A percentile compares a stretch with the other conserved stretches of the same genome.
These are phyloP conservation scores for Polypterus senegalus DNA, from an alignment of 2,113 vertebrate genomes.

Conservation along the genomic window DNA sequence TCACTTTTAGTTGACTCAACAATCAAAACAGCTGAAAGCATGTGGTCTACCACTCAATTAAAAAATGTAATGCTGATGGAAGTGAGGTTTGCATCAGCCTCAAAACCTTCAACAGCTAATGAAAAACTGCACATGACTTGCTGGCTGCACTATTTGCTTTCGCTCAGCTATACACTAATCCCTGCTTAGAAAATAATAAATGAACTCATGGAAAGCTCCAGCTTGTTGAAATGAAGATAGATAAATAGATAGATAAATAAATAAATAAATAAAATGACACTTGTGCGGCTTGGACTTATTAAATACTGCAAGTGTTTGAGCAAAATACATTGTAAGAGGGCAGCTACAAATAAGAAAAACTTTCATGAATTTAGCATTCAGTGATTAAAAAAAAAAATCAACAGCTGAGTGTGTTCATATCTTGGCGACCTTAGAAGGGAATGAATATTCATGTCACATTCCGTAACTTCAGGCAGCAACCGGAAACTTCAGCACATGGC, in stretches of 20 bases:
- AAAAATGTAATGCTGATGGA: too few species aligned
- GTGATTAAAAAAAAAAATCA: slow-evolving; percentile 9
- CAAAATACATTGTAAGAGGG: too few species aligned
- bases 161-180: slow-evolving; percentile 54
- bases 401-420: background rate
- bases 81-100: slow-evolving; percentile 41
- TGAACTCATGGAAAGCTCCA: slow-evolving; percentile 60
- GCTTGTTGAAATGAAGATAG: too few species aligned
- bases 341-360: too few species aligned
- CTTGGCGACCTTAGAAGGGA: background rate
- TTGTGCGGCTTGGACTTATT: too few species aligned
- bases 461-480: slow-evolving; percentile 34
- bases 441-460: slow-evolving; percentile 22
- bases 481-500: slow-evolving; percentile 33
- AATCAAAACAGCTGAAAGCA: too few species aligned
- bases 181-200: slow-evolving; percentile 56
- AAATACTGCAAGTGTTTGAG: too few species aligned
- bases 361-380: too few species aligned
- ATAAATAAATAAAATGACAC: too few species aligned
- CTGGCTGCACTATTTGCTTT: slow-evolving; percentile 57
- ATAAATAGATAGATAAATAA: too few species aligned
- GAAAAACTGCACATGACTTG: slow-evolving; percentile 58
- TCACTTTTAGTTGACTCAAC: too few species aligned
- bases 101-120: slow-evolving; percentile 27
- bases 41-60: too few species aligned